A percentile compares a stretch with the other conserved stretches of the same genome.
phyloP scores from a whole-genome alignment of 2,888 invertebrate species.

The Terebella lapidaria region DNA sequence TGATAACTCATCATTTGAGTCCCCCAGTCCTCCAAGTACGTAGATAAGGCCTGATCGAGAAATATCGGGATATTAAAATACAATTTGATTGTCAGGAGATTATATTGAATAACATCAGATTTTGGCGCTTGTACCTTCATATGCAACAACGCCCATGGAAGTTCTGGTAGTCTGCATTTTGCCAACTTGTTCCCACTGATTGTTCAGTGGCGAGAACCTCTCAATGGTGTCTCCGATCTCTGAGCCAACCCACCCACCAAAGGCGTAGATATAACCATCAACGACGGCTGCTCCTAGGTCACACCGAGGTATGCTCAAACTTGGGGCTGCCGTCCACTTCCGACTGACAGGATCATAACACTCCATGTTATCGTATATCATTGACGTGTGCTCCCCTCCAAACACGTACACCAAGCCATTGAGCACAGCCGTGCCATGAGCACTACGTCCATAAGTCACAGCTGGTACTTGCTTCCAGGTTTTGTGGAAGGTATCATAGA shows the following conservation, averaged over 20 bases:
- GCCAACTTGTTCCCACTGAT: conserved; percentile 74
- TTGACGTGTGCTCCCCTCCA: conserved; percentile 80
- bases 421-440: conserved; percentile 79
- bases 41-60: conserved; percentile 79
- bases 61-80: too few species aligned
- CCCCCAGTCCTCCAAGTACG: conserved; percentile 74
- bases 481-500: conserved; percentile 58
- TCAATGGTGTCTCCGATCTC: conserved; percentile 86
- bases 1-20: conserved; percentile 37
- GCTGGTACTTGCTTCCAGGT: conserved; percentile 54
- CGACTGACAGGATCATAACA: conserved; percentile 41
- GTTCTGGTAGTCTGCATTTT: conserved; percentile 79
- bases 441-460: conserved; percentile 78
- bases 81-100: background rate
- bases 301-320: conserved; percentile 60
- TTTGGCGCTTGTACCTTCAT: conserved; percentile 61
- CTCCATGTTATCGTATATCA: conserved; percentile 63
- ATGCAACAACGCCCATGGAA: conserved; percentile 85
- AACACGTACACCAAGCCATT: conserved; percentile 84
- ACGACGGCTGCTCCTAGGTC: conserved; percentile 83
- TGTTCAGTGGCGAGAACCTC: conserved; percentile 73
- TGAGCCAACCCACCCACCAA: conserved; percentile 90
- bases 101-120: background rate
- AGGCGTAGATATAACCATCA: conserved; percentile 76
- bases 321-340: conserved; percentile 60